Evolutionary conservation across 2,888 invertebrate species (phyloP), one percentile per base, ranked within the genome.

Genomic region (Pammene aurita): DNA sequence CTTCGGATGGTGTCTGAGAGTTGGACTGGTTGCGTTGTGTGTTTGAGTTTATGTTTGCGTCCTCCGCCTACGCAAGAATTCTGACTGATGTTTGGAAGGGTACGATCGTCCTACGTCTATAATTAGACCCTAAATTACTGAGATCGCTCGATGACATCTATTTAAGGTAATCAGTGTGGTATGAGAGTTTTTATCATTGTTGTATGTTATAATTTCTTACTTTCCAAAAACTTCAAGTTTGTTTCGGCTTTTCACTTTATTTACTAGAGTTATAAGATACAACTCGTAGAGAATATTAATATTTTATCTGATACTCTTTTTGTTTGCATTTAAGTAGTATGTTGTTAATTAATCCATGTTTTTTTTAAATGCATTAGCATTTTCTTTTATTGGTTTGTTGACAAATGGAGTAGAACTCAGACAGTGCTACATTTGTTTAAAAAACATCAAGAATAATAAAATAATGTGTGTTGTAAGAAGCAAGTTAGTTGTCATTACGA

Each of bases 61-160:
- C 50, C 56, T 54, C 72, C 80, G 77, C 81, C 81, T 72, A 82
- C 80, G 78, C 78, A 76, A 73, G 6, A 72, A 67, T 64, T 48
- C 56, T 41, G 38, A 41, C 41, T 14, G 18, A 41, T 5, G 50
- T 34, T 46, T 26, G 34, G 46, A 66, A 73, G 72, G 68, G 70
- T 66, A 67, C 66, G 67, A 54, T 71, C 67, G 68, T 73, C 72
- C 73, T 67, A 66, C 46, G 14, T 57, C 74, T 78, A 78, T 74
- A 73, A 73, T 74, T 78, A 78, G 75, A 63, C 11, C 16, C 44
- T 44, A 63, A 58, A 63, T 64, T 64, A 64, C 52, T 26, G 44
- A 54, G 58, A 68, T 68, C 34, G 34, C 66, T 14, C 35, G 26
- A 34, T 50, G 63, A 68, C 35, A 64, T 52, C 64, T 64, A 57